Conservation (phyloP, 2,113 vertebrate species). For the Myocastor coypus region DNA sequence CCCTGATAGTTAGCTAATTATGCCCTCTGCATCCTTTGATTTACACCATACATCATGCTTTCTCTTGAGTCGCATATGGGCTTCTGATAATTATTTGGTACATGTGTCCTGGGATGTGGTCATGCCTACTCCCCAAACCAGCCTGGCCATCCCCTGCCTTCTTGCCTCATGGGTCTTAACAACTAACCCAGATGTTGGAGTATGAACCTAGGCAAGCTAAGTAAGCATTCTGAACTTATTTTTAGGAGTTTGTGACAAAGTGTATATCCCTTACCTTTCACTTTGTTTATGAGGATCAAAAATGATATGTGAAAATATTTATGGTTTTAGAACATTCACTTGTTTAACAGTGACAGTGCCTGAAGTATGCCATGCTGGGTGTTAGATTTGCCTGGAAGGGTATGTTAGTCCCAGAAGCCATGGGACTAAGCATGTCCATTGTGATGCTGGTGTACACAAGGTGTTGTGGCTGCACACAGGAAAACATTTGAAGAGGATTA, state of each 20-base stretch:
- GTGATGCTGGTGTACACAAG: background rate
- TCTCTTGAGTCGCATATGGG: background rate
- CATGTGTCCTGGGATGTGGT: background rate
- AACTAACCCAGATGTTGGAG: background rate
- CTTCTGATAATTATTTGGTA: background rate
- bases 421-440: background rate
- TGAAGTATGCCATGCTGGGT: background rate
- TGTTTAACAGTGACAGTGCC: background rate
- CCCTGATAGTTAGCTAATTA: background rate
- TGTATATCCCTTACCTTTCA: background rate
- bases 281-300: background rate
- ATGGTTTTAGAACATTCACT: background rate
- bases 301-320: conserved; percentile 29
- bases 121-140: background rate
- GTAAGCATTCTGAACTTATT: background rate
- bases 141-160: background rate
- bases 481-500: background rate
- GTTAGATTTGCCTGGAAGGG: background rate
- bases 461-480: background rate
- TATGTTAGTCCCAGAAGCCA: background rate
- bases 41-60: background rate
- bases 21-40: background rate
- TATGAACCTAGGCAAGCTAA: background rate
- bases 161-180: background rate
- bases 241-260: background rate